Base-by-base conservation (phyloP, 2,113 vertebrate species). In the Brachypteracias leptosomus region DNA sequence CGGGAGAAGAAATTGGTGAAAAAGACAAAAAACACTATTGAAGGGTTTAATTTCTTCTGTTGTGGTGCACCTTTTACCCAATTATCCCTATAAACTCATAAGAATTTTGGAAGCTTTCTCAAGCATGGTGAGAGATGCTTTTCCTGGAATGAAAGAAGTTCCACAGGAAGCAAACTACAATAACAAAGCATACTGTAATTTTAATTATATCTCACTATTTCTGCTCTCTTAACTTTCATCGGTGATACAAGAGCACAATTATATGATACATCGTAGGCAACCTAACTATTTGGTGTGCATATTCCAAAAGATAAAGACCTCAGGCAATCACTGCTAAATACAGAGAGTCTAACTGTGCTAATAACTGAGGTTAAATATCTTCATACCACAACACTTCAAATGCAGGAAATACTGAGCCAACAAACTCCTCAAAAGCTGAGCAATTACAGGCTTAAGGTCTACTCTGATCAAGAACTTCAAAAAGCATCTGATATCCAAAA, bases 111-210 rank as follows among this genome's bases (percentile, higher is more conserved):
- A 72, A 52, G 36, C 4, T 58, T 87, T 89, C 68, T 90, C 19
- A 66, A 62, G 25, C 1, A 0, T 13, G 8, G 17, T 6, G 29
- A 79, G 33, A 84, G 18, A 24, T 0, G 0, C 7, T 46, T 79
- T 71, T 52, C 40, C 31, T 9, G 19, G 13, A 22, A 52, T 46
- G 42, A 84, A 84, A 38, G 33, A 72, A 29, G 13, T 42, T 80
- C 75, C 67, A 73, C 42, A 46, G 4, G 15, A 89, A 68, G 65
- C 28, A 57, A 85, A 54, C 16, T n/a, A 22, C 38, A 78, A 12
- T 25, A 67, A 63, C 33, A 65, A 90, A 85, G 25, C 16, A 51
- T 36, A 61, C 21, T 0, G 0, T 20, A 54, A 7, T 55, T 92
- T 71, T 71, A 66, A 83, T 76, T 80, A 28, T 3, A 59, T 22